These are phyloP conservation scores for Cryptoblepharus egeriae DNA, from an alignment of 2,797 vertebrate species.

Conservation along the genomic window DNA sequence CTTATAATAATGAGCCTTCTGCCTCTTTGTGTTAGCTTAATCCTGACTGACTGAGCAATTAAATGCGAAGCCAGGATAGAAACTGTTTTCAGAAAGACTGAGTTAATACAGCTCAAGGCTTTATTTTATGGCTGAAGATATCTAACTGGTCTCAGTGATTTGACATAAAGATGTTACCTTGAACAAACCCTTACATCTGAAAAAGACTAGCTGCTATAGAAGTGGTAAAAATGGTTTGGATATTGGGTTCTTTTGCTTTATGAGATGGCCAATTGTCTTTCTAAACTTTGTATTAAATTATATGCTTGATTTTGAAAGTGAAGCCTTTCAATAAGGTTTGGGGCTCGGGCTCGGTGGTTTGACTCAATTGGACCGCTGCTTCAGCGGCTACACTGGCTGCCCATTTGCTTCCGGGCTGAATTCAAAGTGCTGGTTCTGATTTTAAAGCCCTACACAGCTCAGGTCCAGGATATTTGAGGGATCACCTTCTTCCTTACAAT, in stretches of 20 bases:
- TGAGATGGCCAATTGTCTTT: neutral
- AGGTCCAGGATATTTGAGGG: too few species aligned
- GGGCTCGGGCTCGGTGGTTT: too few species aligned
- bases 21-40: slow-evolving; percentile 19
- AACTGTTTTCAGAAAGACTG: neutral
- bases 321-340: too few species aligned
- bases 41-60: slow-evolving; percentile 33
- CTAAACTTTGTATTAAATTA: neutral
- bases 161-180: neutral
- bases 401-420: too few species aligned
- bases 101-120: slow-evolving; percentile 17
- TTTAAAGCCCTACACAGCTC: too few species aligned
- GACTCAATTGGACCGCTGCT: too few species aligned
- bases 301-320: neutral
- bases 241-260: neutral
- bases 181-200: neutral
- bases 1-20: neutral
- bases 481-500: too few species aligned
- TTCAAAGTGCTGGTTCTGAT: too few species aligned
- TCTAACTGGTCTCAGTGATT: neutral
- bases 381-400: too few species aligned
- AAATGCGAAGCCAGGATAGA: slow-evolving; percentile 9
- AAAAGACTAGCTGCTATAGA: neutral
- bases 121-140: neutral
- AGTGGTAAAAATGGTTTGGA: neutral